Conservation (phyloP, 2,888 invertebrate genomes). For the Melieria crassipennis region DNA sequence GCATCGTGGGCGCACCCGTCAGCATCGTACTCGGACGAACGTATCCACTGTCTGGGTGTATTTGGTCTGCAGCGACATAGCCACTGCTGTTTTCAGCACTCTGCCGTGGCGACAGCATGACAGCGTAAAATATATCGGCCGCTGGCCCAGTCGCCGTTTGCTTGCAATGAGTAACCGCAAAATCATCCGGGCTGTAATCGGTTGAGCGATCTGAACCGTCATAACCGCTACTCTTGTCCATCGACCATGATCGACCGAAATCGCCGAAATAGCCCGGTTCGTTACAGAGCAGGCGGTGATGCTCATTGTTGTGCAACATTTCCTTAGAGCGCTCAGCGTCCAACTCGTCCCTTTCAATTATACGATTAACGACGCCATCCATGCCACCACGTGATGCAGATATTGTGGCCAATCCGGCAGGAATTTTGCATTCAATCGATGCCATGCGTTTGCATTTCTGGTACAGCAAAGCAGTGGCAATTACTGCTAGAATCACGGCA, state of each 20-base stretch:
- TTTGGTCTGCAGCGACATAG: not conserved
- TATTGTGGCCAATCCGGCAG: not conserved
- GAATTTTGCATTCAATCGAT: constrained; percentile 18
- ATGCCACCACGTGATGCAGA: no score
- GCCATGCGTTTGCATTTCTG: constrained; percentile 50
- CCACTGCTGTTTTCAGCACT: not conserved
- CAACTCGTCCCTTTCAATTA: no score
- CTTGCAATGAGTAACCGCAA: not conserved
- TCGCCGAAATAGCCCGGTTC: not conserved
- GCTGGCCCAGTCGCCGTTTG: not conserved
- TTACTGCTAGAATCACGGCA: constrained; percentile 37
- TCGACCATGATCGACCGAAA: constrained; percentile 1
- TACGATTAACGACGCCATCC: no score
- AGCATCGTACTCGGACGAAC: constrained; percentile 2
- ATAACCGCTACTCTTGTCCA: constrained; percentile 44
- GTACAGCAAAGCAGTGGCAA: constrained; percentile 42
- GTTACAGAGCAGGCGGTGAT: constrained; percentile 12
- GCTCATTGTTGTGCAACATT: constrained; percentile 7
- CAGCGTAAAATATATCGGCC: not conserved
- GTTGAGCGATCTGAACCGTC: constrained; percentile 39
- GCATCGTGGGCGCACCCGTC: not conserved
- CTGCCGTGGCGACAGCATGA: constrained; percentile 1
- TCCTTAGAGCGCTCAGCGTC: no score
- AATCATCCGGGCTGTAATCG: constrained; percentile 36
- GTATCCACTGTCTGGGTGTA: constrained; percentile 11